phyloP scores from a whole-genome alignment of 2,888 invertebrate genomes.

The Neoitamus cyanurus region DNA sequence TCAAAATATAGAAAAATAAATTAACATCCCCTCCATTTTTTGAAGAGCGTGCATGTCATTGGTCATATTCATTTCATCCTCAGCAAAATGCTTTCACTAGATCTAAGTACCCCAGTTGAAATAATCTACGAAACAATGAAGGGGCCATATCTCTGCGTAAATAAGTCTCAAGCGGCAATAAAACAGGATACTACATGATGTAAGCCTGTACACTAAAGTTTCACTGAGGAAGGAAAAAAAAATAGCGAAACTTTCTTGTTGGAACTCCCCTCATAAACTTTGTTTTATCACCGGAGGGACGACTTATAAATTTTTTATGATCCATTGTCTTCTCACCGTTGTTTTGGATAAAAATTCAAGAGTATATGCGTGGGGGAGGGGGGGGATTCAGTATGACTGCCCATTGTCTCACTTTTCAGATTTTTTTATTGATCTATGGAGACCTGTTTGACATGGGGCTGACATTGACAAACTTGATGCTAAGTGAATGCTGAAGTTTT shows the following conservation, averaged over 20 bases:
- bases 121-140: background rate
- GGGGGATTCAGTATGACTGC: background rate
- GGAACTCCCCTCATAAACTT: background rate
- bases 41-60: background rate
- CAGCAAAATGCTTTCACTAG: background rate
- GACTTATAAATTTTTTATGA: slow-evolving; percentile 5
- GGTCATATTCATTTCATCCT: background rate
- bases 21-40: too few relatives aligned
- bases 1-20: background rate
- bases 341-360: background rate
- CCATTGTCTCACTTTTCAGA: background rate
- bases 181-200: background rate
- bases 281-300: background rate
- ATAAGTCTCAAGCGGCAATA: background rate
- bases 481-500: background rate
- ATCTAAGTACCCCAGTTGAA: background rate
- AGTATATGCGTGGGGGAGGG: background rate
- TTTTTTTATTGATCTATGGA: background rate
- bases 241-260: background rate
- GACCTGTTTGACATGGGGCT: background rate
- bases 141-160: background rate
- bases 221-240: background rate
- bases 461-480: background rate
- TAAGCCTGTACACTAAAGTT: background rate
- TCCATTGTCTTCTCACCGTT: slow-evolving; percentile 1